These are phyloP conservation scores for Phrynocephalus vlangalii DNA, from an alignment of 2,797 vertebrate species.

Conservation along the genomic window DNA sequence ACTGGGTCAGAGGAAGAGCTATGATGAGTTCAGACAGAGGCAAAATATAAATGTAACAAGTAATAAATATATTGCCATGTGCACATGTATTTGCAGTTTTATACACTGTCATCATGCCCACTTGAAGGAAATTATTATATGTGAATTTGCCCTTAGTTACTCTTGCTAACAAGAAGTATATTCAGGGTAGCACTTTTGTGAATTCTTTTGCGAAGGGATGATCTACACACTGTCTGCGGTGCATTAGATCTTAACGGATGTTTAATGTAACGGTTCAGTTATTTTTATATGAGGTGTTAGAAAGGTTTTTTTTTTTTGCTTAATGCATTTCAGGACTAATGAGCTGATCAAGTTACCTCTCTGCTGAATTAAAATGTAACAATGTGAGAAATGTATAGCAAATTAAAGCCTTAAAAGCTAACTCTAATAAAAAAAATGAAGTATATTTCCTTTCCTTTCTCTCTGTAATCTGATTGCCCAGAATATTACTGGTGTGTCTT, in stretches of 20 bases:
- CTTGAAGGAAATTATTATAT: background rate
- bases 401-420: conserved; percentile 74
- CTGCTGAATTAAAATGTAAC: conserved; percentile 67
- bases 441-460: conserved; percentile 40
- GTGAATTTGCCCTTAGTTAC: conserved; percentile 8
- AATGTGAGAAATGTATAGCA: conserved; percentile 66
- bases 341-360: conserved; percentile 63
- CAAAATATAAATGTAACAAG: no score
- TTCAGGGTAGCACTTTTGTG: background rate
- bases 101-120: background rate
- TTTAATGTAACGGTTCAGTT: conserved; percentile 49
- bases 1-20: no score
- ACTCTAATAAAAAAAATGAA: conserved; percentile 72
- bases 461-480: conserved; percentile 53
- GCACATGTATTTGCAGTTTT: background rate
- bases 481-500: conserved; percentile 38
- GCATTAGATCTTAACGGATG: conserved; percentile 47
- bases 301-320: conserved; percentile 55
- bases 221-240: conserved; percentile 40
- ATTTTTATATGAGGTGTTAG: conserved; percentile 62
- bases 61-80: background rate
- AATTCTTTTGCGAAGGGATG: background rate
- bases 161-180: background rate
- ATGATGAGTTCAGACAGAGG: no score
- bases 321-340: conserved; percentile 62